Base-by-base conservation (phyloP, 2,797 vertebrate species). In the Semaprochilodus insignis region DNA sequence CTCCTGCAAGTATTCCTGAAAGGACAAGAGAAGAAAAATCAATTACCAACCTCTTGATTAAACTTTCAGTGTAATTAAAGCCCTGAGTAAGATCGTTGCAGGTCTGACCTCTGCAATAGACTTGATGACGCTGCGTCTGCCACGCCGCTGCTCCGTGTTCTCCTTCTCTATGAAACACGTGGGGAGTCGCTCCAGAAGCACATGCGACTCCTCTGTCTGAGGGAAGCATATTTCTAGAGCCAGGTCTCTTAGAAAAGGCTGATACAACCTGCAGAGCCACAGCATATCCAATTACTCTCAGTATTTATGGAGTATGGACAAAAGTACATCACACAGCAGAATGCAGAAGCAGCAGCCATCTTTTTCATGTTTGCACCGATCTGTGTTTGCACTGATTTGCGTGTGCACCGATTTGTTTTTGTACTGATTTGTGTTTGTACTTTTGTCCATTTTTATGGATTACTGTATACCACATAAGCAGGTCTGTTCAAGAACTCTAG, bases 121-220 rank as follows among this genome's bases (percentile, higher is more conserved):
- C 89, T 94, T 97, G 87, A 97, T 94, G 81, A 97, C 92, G 3
- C 96, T 94, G 0, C 92, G 88, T 85, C 98, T 95, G 80, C 97
- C 97, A 78, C 97, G 94, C 5, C 94, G 95, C 69, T 96, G 90
- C 87, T 99, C 97, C 80, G 91, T 98, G 87, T 94, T 96, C 91
- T 99, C 97, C 91, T 96, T 97, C 90, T 99, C 97, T 85, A 96
- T 86, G 83, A 99, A 98, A 87, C 97, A 99, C 80, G 96, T 52
- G 0, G 98, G 98, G 14, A 99, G 97, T 87, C 96, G 97, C 67
- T 91, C 93, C 21, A 99, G 94, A 63, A 97, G 93, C 57, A 97
- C 90, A 16, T 87, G 88, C 14, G 93, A 89, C 52, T 87, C 90
- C 5, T 84, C 92, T 10, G 84, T 87, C 63, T 93, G 90, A 62